Percentiles rank a stretch among this genome's conserved stretches.
Conservation (phyloP, 2,888 invertebrate genomes). For the Scrobipalpa atriplicella region DNA sequence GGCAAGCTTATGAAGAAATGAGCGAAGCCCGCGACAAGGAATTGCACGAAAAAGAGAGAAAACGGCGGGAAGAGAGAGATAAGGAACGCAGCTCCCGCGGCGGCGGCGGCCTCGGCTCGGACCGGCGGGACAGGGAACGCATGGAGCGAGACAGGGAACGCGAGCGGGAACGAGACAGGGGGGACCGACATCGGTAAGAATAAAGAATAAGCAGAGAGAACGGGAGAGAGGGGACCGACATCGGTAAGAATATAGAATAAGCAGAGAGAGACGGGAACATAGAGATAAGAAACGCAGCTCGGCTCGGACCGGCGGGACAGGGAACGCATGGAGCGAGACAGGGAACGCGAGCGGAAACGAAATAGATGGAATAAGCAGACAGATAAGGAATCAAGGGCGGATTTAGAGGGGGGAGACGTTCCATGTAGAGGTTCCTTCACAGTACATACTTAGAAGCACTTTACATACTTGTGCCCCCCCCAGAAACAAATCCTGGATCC, state of each 20-base stretch:
- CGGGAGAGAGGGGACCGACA: conserved; percentile 46
- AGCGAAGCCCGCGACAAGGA: conserved; percentile 83
- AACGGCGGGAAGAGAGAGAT: conserved; percentile 73
- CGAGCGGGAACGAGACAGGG: conserved; percentile 55
- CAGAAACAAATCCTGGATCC: no score
- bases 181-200: conserved; percentile 49
- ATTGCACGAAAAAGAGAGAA: conserved; percentile 82
- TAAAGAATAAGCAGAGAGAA: background rate
- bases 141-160: conserved; percentile 72
- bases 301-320: conserved; percentile 72
- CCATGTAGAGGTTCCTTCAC: no score
- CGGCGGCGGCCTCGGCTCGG: conserved; percentile 68
- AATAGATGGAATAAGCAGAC: conserved; percentile 43
- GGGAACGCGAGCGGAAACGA: conserved; percentile 64
- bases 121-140: conserved; percentile 70
- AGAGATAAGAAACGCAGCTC: conserved; percentile 65
- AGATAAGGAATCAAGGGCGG: no score
- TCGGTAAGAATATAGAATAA: conserved; percentile 30
- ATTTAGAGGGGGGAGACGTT: no score
- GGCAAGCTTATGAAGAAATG: conserved; percentile 87
- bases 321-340: conserved; percentile 72
- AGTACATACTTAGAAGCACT: no score
- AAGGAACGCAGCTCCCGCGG: conserved; percentile 62
- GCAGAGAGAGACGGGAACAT: conserved; percentile 60
- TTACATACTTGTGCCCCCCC: no score